Percentiles rank a stretch among this genome's conserved stretches.
These are phyloP conservation scores for Desoria tigrina DNA, from an alignment of 2,888 invertebrate species.

Conservation along the genomic window DNA sequence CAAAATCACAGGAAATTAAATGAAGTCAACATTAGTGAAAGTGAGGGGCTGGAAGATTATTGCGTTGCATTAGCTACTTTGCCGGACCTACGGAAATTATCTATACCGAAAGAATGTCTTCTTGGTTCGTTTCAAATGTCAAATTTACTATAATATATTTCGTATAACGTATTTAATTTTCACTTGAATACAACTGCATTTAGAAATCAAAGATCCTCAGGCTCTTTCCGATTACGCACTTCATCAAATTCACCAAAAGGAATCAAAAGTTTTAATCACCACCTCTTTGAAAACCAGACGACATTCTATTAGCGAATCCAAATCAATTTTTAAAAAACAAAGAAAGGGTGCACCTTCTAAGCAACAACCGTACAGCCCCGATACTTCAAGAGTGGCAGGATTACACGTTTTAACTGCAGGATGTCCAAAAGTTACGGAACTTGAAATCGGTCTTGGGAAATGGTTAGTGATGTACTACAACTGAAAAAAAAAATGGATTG, in stretches of 20 bases:
- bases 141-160: conserved; percentile 16
- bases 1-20: conserved; percentile 41
- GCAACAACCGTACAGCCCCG: background rate
- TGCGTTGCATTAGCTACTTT: conserved; percentile 40
- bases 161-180: too few species aligned
- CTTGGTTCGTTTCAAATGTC: conserved; percentile 30
- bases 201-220: conserved; percentile 42
- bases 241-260: background rate
- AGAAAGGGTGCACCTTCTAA: conserved; percentile 28
- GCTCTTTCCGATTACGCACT: conserved; percentile 29
- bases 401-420: conserved; percentile 34
- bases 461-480: too few species aligned
- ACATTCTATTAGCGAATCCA: background rate
- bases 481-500: too few species aligned
- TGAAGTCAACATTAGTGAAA: conserved; percentile 33
- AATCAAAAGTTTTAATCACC: conserved; percentile 12
- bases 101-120: conserved; percentile 43
- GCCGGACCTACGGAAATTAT: conserved; percentile 31
- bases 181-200: conserved; percentile 12
- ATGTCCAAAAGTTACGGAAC: conserved; percentile 40
- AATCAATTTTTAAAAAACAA: conserved; percentile 22
- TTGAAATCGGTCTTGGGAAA: conserved; percentile 47
- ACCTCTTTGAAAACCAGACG: too few species aligned
- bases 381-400: conserved; percentile 27
- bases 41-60: conserved; percentile 42